Percentiles rank a stretch among this genome's conserved stretches.
These are phyloP conservation scores for Fulmarus glacialis DNA, from an alignment of 2,113 vertebrate genomes.

Conservation along the genomic window DNA sequence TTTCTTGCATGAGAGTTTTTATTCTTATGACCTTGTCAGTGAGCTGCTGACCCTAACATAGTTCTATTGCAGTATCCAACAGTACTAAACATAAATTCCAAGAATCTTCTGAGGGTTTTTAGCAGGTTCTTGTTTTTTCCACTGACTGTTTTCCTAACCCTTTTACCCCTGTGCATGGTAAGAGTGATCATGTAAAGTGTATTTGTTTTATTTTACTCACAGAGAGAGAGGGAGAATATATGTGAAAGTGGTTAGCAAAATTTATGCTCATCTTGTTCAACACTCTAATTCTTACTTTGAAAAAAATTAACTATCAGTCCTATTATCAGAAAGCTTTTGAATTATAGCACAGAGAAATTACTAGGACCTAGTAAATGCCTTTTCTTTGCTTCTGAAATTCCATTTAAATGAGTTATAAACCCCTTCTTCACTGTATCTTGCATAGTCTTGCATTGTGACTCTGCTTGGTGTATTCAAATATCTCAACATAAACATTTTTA, in stretches of 20 bases:
- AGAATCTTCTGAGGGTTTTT: neutral
- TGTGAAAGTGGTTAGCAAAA: neutral
- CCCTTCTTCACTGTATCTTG: neutral
- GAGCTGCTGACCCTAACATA: neutral
- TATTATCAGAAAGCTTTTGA: neutral
- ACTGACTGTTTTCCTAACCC: neutral
- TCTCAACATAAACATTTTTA: neutral
- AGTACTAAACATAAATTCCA: neutral
- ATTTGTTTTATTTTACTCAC: neutral
- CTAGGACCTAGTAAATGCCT: neutral
- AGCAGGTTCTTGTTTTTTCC: neutral
- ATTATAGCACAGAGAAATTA: neutral
- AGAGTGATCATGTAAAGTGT: neutral
- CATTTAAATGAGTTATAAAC: neutral
- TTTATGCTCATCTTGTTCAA: neutral
- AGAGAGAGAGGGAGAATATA: neutral
- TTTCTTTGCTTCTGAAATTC: neutral
- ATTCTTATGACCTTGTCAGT: neutral
- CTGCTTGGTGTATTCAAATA: neutral
- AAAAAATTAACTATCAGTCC: neutral
- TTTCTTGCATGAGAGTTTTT: neutral
- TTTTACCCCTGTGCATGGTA: neutral
- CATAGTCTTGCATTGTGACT: neutral
- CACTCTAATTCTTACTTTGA: neutral
- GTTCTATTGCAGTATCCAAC: neutral